Percentiles rank a stretch among this genome's conserved stretches.
Conservation (phyloP, 2,888 invertebrate genomes). For the Aphidius colemani region DNA sequence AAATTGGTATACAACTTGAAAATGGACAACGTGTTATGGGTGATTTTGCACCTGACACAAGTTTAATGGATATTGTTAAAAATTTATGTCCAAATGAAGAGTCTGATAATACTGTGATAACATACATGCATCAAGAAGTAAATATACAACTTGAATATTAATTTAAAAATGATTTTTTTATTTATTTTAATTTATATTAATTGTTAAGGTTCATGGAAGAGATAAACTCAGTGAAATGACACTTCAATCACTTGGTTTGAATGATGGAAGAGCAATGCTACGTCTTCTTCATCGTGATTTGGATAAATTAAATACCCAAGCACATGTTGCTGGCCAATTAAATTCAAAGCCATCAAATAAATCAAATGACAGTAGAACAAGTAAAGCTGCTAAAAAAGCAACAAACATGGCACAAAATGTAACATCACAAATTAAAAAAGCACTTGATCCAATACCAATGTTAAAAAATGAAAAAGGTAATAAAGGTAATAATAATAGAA, state of each 20-base stretch:
- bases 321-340: constrained; percentile 69
- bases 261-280: constrained; percentile 77
- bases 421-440: constrained; percentile 23
- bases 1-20: constrained; percentile 77
- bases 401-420: constrained; percentile 15
- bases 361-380: constrained; percentile 32
- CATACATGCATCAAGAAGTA: constrained; percentile 55
- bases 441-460: constrained; percentile 26
- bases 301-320: constrained; percentile 72
- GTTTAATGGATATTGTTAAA: constrained; percentile 66
- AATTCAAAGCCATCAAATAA: constrained; percentile 31
- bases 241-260: constrained; percentile 77
- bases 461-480: constrained; percentile 19
- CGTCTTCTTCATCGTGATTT: constrained; percentile 69
- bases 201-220: constrained; percentile 71
- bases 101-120: constrained; percentile 43
- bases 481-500: constrained; percentile 15
- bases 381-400: constrained; percentile 23
- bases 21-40: constrained; percentile 70
- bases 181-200: constrained; percentile 13
- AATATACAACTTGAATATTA: not conserved
- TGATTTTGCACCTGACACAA: constrained; percentile 65
- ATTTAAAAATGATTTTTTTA: not conserved
- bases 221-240: constrained; percentile 70
- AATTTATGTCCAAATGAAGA: constrained; percentile 65